Percentiles rank a stretch among this genome's conserved stretches.
phyloP scores from a whole-genome alignment of 2,797 vertebrate genomes.

The Falco biarmicus region DNA sequence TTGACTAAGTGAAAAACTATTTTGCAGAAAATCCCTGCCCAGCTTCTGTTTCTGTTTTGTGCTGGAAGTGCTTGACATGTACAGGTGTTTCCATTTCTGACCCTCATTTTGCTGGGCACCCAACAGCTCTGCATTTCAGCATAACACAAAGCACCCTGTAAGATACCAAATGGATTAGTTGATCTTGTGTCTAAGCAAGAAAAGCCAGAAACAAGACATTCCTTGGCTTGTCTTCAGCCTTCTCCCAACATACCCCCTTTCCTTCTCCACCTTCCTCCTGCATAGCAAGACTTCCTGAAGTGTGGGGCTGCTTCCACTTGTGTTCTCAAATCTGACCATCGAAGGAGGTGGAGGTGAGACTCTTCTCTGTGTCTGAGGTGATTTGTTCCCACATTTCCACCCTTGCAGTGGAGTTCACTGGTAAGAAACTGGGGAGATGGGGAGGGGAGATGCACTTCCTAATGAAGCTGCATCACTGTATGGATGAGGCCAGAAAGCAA shows the following conservation, averaged over 20 bases:
- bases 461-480: neutral
- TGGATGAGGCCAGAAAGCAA: neutral
- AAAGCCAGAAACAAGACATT: neutral
- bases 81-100: neutral
- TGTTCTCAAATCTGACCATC: neutral
- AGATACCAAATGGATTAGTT: neutral
- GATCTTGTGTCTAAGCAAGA: neutral
- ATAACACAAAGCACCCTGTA: neutral
- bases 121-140: neutral
- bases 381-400: neutral
- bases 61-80: neutral
- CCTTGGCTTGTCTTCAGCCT: neutral
- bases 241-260: neutral
- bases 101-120: neutral
- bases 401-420: neutral
- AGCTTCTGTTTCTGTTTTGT: neutral
- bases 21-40: conserved; percentile 17
- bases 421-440: neutral
- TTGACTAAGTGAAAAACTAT: conserved; percentile 42
- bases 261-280: neutral
- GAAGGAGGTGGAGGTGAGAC: neutral
- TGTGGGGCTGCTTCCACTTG: neutral
- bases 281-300: neutral
- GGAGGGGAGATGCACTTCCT: neutral
- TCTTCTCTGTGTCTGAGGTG: rapidly evolving